Evolutionary conservation across 2,797 vertebrate species (phyloP).

Genomic region (Acipenser oxyrinchus): DNA sequence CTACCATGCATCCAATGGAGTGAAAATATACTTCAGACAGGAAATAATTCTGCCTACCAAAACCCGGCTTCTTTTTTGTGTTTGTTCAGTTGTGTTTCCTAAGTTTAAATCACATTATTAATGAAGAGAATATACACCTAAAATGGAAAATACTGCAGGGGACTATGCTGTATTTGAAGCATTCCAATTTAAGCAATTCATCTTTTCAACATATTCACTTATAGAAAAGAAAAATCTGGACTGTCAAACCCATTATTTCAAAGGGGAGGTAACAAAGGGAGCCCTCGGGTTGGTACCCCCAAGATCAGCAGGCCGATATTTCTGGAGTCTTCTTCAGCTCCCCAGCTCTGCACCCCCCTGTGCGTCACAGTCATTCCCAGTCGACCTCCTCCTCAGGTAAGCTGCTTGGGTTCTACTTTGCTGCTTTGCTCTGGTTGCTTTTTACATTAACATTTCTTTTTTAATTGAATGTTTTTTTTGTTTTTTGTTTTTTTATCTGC

Average conservation of each 20-base stretch:
- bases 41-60: too few species aligned
- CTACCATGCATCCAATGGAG: too few species aligned
- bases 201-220: too few species aligned
- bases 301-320: slow-evolving; percentile 53
- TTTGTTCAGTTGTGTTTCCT: too few species aligned
- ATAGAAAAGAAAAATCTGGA: slow-evolving; percentile 29
- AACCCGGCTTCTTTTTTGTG: too few species aligned
- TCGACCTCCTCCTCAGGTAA: slow-evolving; percentile 55
- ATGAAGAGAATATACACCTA: too few species aligned
- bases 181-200: too few species aligned
- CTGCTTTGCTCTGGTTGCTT: too few species aligned
- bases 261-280: slow-evolving; percentile 33
- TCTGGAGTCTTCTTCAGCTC: slow-evolving; percentile 43
- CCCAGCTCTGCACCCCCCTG: slow-evolving; percentile 26
- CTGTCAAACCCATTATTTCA: slow-evolving; percentile 71
- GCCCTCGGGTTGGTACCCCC: slow-evolving; percentile 29
- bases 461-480: not conserved
- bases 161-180: too few species aligned
- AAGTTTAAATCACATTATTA: too few species aligned
- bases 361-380: slow-evolving; percentile 28
- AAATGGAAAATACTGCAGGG: too few species aligned
- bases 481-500: not conserved
- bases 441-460: not conserved
- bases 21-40: too few species aligned
- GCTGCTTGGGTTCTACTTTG: slow-evolving; percentile 3